Conservation (phyloP, 2,888 invertebrate species). For the Pollenia labialis region DNA sequence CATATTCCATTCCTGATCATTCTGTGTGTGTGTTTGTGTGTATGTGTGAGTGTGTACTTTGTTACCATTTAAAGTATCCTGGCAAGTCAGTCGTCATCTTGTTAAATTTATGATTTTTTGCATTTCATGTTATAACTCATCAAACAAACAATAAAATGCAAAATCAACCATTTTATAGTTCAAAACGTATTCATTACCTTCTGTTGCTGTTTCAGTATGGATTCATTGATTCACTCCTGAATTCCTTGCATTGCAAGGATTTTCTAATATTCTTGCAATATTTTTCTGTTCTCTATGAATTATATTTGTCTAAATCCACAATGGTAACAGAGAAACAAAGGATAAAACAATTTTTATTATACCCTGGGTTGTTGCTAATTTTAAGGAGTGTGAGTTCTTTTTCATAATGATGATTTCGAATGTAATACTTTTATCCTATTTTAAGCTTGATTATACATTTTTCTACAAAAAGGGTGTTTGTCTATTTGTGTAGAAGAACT, state of each 20-base stretch:
- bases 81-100: slow-evolving; percentile 12
- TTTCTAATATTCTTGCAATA: slow-evolving; percentile 43
- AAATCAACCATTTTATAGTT: slow-evolving; percentile 29
- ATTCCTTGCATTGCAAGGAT: slow-evolving; percentile 24
- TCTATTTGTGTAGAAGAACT: background rate
- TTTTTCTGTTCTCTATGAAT: slow-evolving; percentile 20
- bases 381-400: slow-evolving; percentile 37
- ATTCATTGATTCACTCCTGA: slow-evolving; percentile 18
- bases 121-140: slow-evolving; percentile 52
- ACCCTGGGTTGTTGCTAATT: slow-evolving; percentile 44
- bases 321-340: slow-evolving; percentile 12
- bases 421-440: slow-evolving; percentile 55
- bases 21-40: background rate
- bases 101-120: slow-evolving; percentile 62
- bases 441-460: slow-evolving; percentile 50
- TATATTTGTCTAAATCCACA: slow-evolving; percentile 46
- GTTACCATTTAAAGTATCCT: slow-evolving; percentile 23
- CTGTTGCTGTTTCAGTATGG: slow-evolving; percentile 20
- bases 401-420: slow-evolving; percentile 45
- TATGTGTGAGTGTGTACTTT: slow-evolving; percentile 22
- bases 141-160: slow-evolving; percentile 32
- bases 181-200: background rate
- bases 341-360: slow-evolving; percentile 51
- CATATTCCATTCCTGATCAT: slow-evolving; percentile 43
- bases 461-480: slow-evolving; percentile 19